Conservation (phyloP, 2,113 vertebrate genomes). For the Myodes glareolus region DNA sequence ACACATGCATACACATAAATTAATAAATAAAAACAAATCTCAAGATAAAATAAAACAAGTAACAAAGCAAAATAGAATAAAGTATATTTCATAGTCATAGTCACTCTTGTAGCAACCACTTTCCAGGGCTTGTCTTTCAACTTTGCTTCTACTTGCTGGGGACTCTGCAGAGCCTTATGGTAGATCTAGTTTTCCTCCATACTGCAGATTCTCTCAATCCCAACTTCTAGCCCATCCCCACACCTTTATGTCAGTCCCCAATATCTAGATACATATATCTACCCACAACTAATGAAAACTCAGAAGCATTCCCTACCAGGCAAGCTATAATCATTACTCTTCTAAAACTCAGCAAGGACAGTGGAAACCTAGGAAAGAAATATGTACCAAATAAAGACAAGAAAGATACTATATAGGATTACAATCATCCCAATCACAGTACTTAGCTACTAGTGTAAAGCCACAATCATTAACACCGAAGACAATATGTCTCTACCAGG, state of each 20-base stretch:
- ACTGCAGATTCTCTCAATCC: neutral
- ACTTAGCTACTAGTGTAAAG: neutral
- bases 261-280: neutral
- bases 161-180: neutral
- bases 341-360: neutral
- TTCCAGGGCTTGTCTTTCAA: neutral
- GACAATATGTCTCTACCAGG: neutral
- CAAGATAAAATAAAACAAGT: neutral
- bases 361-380: neutral
- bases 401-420: neutral
- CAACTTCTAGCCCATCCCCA: neutral
- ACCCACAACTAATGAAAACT: neutral
- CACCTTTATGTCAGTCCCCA: neutral
- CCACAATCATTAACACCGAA: neutral
- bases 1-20: neutral
- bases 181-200: neutral
- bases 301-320: neutral
- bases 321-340: neutral
- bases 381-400: neutral
- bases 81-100: neutral
- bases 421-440: neutral
- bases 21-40: constrained; percentile 15
- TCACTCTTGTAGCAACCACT: neutral
- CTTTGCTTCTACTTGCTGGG: neutral
- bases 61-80: neutral